Percentiles rank a stretch among this genome's conserved stretches.
These are phyloP conservation scores for Atta colombica DNA, from an alignment of 1,140 invertebrate genomes.

Conservation along the genomic window DNA sequence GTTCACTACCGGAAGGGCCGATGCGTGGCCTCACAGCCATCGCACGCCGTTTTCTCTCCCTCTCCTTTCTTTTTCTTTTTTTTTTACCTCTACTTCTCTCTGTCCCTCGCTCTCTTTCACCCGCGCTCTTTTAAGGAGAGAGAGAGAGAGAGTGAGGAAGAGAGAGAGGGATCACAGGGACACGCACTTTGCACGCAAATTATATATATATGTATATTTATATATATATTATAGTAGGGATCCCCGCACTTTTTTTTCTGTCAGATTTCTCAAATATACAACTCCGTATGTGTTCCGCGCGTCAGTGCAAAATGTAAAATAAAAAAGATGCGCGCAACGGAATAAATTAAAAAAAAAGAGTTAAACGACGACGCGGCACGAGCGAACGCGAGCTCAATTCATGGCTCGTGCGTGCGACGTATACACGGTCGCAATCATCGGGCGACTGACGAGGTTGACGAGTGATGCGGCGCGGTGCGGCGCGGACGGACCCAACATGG, in stretches of 20 bases:
- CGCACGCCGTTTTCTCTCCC: slow-evolving; percentile 78
- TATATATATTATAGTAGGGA: too few species aligned
- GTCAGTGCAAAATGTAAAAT: neutral
- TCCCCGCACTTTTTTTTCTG: neutral
- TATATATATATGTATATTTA: too few species aligned
- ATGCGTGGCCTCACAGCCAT: slow-evolving; percentile 81
- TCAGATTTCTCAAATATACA: too few species aligned
- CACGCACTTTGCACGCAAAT: slow-evolving; percentile 57
- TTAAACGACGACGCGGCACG: slow-evolving; percentile 48
- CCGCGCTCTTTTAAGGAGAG: neutral
- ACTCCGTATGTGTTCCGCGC: neutral
- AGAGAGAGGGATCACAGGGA: slow-evolving; percentile 16
- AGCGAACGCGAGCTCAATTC: slow-evolving; percentile 73
- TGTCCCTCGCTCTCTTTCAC: slow-evolving; percentile 51
- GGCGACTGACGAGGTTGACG: slow-evolving; percentile 75
- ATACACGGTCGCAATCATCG: slow-evolving; percentile 83
- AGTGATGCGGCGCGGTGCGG: slow-evolving; percentile 10
- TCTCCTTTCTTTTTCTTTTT: slow-evolving; percentile 2
- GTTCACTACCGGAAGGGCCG: slow-evolving; percentile 75
- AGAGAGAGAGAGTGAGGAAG: neutral
- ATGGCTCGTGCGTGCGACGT: slow-evolving; percentile 77
- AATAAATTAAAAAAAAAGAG: slow-evolving; percentile 29
- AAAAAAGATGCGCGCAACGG: neutral
- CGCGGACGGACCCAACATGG: slow-evolving; percentile 32
- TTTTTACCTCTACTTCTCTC: slow-evolving; percentile 24